Percentiles rank a stretch among this genome's conserved stretches.
Evolutionary conservation across 2,888 invertebrate genomes (phyloP).

Genomic region (Trisateles emortualis): DNA sequence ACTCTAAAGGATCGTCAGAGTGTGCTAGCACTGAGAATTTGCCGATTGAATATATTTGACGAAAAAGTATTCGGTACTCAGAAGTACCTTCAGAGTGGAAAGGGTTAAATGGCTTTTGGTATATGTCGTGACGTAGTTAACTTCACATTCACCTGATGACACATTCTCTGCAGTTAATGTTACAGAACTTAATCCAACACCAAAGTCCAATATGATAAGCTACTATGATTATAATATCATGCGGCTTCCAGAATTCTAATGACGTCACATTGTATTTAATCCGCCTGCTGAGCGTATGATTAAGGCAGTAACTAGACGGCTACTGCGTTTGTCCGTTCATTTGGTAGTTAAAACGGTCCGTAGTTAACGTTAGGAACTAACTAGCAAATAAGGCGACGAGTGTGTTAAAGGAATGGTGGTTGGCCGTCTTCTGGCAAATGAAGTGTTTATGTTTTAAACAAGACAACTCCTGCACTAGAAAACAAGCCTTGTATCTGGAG

Average conservation of each 20-base stretch:
- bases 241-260: neutral
- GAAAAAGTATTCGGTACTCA: too few relatives aligned
- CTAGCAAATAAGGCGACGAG: neutral
- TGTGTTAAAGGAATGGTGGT: neutral
- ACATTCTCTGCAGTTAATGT: neutral
- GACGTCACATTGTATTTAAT: constrained; percentile 1
- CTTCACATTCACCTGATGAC: neutral
- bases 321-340: neutral
- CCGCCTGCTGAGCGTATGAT: constrained; percentile 4
- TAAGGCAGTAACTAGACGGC: constrained; percentile 5
- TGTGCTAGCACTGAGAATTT: too few relatives aligned
- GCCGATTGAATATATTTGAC: too few relatives aligned
- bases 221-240: neutral
- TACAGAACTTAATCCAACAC: neutral
- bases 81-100: too few relatives aligned
- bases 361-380: neutral
- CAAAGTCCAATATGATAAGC: neutral
- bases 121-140: neutral
- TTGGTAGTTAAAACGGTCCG: neutral
- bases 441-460: too few relatives aligned
- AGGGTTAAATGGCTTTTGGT: too few relatives aligned
- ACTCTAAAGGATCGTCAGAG: too few relatives aligned
- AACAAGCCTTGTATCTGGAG: too few relatives aligned
- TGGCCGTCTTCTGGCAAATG: too few relatives aligned
- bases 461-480: too few relatives aligned